Evolutionary conservation across 1,140 invertebrate species (phyloP).

Genomic region (Drosophila albomicans): DNA sequence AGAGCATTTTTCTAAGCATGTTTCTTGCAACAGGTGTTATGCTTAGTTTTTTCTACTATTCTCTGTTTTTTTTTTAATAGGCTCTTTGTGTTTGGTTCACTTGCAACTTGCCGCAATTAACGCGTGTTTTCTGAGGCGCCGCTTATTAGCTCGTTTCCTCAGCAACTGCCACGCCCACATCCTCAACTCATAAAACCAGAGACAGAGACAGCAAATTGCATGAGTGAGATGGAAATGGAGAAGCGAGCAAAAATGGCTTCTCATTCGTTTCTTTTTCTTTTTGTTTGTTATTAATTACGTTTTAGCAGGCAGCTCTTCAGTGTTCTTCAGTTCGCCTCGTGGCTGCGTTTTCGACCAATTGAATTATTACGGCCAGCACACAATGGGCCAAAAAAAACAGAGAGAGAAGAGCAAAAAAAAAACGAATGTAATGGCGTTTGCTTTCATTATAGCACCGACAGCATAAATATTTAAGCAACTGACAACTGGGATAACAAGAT

Average conservation of each 20-base stretch:
- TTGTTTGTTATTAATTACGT: conserved; percentile 80
- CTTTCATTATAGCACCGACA: conserved; percentile 73
- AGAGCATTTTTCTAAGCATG: not conserved
- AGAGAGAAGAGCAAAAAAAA: conserved; percentile 13
- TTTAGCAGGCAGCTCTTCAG: conserved; percentile 29
- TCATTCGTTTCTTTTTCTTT: conserved; percentile 46
- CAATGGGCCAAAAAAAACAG: conserved; percentile 53
- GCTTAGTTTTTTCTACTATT: not conserved
- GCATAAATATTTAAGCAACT: conserved; percentile 83
- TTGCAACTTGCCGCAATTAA: conserved; percentile 41
- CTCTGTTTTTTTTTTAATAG: not conserved
- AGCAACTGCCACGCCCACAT: conserved; percentile 68
- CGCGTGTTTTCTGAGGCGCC: conserved; percentile 65
- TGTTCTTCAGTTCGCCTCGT: conserved; percentile 46
- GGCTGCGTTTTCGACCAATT: conserved; percentile 72
- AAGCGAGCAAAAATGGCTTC: conserved; percentile 65
- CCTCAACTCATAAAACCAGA: conserved; percentile 58
- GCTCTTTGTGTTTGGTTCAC: conserved; percentile 33
- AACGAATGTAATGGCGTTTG: conserved; percentile 69
- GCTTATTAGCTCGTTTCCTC: conserved; percentile 79
- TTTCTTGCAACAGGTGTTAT: conserved; percentile 10
- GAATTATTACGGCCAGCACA: conserved; percentile 72
- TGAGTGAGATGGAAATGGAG: not conserved
- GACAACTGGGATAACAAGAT: conserved; percentile 78
- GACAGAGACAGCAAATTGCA: not conserved